A percentile compares a stretch with the other conserved stretches of the same genome.
phyloP scores from a whole-genome alignment of 2,888 invertebrate genomes.

The Hofmannophila pseudospretella region DNA sequence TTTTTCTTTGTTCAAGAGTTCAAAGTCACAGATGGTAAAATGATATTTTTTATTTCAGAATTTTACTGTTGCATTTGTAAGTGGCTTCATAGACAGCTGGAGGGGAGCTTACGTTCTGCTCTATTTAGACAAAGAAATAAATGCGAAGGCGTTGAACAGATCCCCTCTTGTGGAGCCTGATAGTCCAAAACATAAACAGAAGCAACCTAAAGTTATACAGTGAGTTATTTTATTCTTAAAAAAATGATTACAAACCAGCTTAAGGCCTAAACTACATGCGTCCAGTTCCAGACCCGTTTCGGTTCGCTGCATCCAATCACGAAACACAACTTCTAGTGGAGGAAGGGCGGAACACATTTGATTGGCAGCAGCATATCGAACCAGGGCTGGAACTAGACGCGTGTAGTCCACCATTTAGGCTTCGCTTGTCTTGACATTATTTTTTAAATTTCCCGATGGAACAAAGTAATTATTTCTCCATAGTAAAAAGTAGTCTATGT shows the following conservation, averaged over 20 bases:
- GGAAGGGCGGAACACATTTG: too few relatives aligned
- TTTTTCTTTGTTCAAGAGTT: slow-evolving; percentile 16
- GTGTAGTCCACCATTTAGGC: too few relatives aligned
- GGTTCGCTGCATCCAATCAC: too few relatives aligned
- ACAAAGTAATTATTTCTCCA: too few relatives aligned
- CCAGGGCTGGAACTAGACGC: too few relatives aligned
- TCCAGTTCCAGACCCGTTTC: too few relatives aligned
- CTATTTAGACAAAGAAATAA: slow-evolving; percentile 88
- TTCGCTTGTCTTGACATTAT: too few relatives aligned
- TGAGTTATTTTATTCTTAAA: slow-evolving; percentile 40
- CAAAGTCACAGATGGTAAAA: slow-evolving; percentile 11
- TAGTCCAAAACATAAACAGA: slow-evolving; percentile 57
- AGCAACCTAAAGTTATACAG: slow-evolving; percentile 73
- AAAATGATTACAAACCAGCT: neutral
- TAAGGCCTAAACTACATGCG: too few relatives aligned
- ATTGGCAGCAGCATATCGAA: too few relatives aligned
- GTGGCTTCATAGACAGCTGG: slow-evolving; percentile 88
- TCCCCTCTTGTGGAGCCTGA: slow-evolving; percentile 71
- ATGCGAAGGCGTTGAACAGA: slow-evolving; percentile 77
- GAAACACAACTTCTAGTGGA: too few relatives aligned
- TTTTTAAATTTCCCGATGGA: too few relatives aligned
- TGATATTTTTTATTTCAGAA: slow-evolving; percentile 72
- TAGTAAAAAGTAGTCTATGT: too few relatives aligned
- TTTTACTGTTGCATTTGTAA: slow-evolving; percentile 80
- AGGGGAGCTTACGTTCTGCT: slow-evolving; percentile 86